Conservation (phyloP, 1,140 invertebrate species). For the Leguminivora glycinivorella region DNA sequence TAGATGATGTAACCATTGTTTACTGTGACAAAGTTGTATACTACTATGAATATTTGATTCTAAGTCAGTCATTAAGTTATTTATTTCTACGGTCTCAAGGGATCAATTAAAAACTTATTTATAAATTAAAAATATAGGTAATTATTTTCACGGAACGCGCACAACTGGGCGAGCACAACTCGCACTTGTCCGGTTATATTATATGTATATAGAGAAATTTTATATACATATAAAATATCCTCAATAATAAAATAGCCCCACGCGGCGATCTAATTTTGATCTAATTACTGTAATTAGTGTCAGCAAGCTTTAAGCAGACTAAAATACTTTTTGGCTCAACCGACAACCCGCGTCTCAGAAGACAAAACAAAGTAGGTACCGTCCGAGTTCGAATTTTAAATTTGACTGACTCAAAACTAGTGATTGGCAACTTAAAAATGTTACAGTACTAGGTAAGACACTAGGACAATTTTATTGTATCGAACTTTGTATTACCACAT, state of each 20-base stretch:
- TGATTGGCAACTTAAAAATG: neutral
- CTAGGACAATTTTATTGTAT: neutral
- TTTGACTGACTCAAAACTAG: neutral
- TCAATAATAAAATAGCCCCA: neutral
- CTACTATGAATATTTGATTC: no score
- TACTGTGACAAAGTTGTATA: neutral
- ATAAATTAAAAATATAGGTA: no score
- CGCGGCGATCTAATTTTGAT: constrained; percentile 4
- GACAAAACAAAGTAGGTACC: no score
- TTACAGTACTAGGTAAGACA: neutral
- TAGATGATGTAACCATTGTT: neutral
- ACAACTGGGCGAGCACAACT: no score
- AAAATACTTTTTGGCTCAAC: constrained; percentile 12
- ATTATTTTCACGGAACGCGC: no score
- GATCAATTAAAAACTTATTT: no score
- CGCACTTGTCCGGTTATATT: no score
- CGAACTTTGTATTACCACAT: no score
- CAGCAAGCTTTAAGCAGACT: constrained; percentile 1
- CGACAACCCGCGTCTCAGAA: neutral
- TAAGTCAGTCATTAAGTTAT: no score
- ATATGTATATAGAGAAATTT: no score
- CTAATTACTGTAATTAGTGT: neutral
- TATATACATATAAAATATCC: no score
- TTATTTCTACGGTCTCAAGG: no score
- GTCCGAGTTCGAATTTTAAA: neutral